These are phyloP conservation scores for Prietella phreatophila DNA, from an alignment of 2,113 vertebrate genomes.

Conservation along the genomic window DNA sequence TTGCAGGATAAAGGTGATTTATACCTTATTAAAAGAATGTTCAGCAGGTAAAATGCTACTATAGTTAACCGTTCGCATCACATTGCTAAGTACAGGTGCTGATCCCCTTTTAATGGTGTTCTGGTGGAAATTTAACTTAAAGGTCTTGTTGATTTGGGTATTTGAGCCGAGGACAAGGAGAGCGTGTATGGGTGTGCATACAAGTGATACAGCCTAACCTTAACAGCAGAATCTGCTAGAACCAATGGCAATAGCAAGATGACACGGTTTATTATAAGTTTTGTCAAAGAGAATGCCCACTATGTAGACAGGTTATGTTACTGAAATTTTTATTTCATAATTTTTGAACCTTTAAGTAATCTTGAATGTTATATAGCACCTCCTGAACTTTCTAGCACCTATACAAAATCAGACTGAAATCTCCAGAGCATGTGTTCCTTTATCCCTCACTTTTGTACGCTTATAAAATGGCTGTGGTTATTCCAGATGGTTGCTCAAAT, in stretches of 20 bases:
- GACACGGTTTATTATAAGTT: neutral
- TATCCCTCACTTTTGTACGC: neutral
- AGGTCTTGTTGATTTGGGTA: neutral
- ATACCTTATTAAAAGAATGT: neutral
- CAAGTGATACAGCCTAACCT: neutral
- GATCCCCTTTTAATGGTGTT: neutral
- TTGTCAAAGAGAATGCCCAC: neutral
- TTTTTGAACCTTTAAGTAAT: neutral
- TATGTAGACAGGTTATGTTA: neutral
- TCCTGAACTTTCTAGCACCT: neutral
- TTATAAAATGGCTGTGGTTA: conserved; percentile 30
- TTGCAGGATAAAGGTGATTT: neutral
- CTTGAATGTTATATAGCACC: conserved; percentile 5
- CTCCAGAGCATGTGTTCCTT: neutral
- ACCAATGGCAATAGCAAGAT: neutral
- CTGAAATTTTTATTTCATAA: neutral
- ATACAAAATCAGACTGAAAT: neutral
- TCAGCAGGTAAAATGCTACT: neutral
- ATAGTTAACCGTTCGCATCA: neutral
- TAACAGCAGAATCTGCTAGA: neutral
- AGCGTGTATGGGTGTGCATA: neutral
- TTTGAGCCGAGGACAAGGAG: neutral
- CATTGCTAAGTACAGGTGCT: neutral
- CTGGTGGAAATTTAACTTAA: neutral
- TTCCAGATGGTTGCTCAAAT: conserved; percentile 55